A percentile compares a stretch with the other conserved stretches of the same genome.
Conservation (phyloP, 2,113 vertebrate species). For the Oncorhynchus clarkii region DNA sequence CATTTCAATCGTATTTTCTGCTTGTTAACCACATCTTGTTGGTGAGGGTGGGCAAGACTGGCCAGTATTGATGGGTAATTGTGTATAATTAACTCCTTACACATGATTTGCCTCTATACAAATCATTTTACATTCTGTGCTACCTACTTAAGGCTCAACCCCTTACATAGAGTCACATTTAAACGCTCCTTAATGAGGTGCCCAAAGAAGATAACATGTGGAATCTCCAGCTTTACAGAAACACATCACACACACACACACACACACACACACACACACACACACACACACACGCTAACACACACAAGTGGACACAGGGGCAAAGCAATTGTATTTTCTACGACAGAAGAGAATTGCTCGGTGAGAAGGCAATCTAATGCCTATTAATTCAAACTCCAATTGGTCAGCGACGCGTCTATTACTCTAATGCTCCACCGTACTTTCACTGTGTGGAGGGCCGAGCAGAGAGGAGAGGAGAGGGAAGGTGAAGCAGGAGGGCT, state of each 20-base stretch:
- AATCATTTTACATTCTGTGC: constrained; percentile 81
- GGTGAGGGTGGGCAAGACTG: constrained; percentile 95
- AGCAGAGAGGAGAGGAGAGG: too few species aligned
- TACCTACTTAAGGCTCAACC: constrained; percentile 77
- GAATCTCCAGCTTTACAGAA: constrained; percentile 42
- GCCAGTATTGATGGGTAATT: constrained; percentile 98
- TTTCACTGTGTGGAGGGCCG: background rate
- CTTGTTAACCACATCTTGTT: constrained; percentile 99
- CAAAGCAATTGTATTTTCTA: constrained; percentile 16
- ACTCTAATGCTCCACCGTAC: constrained; percentile 25
- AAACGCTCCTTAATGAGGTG: constrained; percentile 79
- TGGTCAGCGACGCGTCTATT: constrained; percentile 27
- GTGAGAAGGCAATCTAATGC: constrained; percentile 23
- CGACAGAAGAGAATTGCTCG: constrained; percentile 14
- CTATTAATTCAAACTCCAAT: constrained; percentile 35
- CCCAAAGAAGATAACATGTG: constrained; percentile 60
- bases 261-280: background rate
- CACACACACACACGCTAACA: background rate
- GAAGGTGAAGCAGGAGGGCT: background rate
- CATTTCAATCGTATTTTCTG: constrained; percentile 99
- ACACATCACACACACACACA: constrained; percentile 8
- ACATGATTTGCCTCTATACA: constrained; percentile 90
- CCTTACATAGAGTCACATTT: constrained; percentile 76
- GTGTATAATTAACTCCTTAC: constrained; percentile 97
- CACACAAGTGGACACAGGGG: constrained; percentile 1